Percentiles rank a stretch among this genome's conserved stretches.
Evolutionary conservation across 2,113 vertebrate genomes (phyloP).

Genomic region (Stictonetta naevosa): DNA sequence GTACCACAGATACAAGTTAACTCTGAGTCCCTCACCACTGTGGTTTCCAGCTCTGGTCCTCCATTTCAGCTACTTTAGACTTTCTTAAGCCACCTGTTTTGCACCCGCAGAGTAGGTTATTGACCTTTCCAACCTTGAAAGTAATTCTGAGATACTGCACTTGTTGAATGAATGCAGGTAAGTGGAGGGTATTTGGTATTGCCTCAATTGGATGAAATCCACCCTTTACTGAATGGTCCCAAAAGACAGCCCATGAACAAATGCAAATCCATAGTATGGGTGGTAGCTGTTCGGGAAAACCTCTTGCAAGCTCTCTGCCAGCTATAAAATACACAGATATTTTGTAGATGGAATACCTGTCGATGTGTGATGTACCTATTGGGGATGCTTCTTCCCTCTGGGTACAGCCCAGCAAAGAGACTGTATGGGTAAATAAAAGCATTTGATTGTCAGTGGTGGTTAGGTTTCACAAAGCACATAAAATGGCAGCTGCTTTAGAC

Average conservation of each 20-base stretch:
- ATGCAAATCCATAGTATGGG: not conserved
- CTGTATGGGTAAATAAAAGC: not conserved
- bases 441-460: not conserved
- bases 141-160: not conserved
- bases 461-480: not conserved
- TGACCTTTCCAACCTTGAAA: not conserved
- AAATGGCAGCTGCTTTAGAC: not conserved
- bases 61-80: not conserved
- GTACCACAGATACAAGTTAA: not conserved
- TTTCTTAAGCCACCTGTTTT: not conserved
- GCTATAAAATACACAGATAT: not conserved
- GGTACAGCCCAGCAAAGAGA: not conserved
- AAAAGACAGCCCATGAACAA: not conserved
- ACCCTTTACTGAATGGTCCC: not conserved
- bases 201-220: not conserved
- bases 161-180: not conserved
- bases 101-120: not conserved
- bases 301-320: not conserved
- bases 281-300: not conserved
- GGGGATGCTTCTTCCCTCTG: not conserved
- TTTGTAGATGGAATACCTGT: not conserved
- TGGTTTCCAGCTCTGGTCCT: not conserved
- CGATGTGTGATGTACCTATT: not conserved
- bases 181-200: not conserved
- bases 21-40: not conserved